Evolutionary conservation across 1,140 invertebrate genomes (phyloP).

Genomic region (Chironomus tepperi): DNA sequence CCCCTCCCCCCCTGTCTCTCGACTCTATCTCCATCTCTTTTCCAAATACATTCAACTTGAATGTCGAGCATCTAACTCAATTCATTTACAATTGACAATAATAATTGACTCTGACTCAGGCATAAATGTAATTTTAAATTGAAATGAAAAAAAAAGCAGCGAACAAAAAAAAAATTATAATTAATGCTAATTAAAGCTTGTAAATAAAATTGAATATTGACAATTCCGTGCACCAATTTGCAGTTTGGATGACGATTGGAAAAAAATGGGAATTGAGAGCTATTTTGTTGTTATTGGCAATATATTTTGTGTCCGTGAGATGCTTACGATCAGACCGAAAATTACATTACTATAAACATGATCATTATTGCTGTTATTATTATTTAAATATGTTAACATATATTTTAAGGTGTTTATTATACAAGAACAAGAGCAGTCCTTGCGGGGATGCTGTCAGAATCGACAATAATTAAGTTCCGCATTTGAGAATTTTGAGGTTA

Average conservation of each 20-base stretch:
- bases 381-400: no score
- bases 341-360: no score
- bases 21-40: background rate
- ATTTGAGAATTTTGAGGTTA: no score
- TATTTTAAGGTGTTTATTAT: no score
- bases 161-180: background rate
- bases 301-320: no score
- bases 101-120: background rate
- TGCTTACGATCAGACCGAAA: no score
- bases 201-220: background rate
- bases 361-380: no score
- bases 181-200: constrained; percentile 3
- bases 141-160: background rate
- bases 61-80: background rate
- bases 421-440: no score
- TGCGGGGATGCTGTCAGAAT: no score
- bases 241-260: background rate
- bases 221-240: constrained; percentile 11
- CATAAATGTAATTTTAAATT: constrained; percentile 1
- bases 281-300: no score
- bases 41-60: background rate
- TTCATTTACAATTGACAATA: background rate
- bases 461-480: no score
- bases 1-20: background rate
- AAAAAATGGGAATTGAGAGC: background rate